Evolutionary conservation across 92 coral and sea anemone species (phyloP).

Genomic region (Epizoanthus stellaris): DNA sequence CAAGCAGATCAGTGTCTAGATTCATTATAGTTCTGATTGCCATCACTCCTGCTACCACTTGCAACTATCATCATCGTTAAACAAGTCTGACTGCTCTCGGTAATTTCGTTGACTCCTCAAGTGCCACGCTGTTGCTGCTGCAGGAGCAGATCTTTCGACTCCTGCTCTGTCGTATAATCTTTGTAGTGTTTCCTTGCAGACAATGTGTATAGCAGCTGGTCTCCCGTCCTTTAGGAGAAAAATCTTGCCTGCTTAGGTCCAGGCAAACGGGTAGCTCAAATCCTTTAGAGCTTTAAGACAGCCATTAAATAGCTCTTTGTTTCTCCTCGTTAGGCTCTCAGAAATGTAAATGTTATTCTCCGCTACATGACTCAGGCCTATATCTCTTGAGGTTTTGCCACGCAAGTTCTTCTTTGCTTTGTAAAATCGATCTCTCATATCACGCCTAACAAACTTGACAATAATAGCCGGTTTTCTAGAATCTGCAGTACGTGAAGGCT

Average conservation of each 20-base stretch:
- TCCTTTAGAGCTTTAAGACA: conserved; percentile 56
- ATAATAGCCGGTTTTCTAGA: conserved; percentile 9
- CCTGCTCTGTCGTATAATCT: background rate
- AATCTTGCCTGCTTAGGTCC: conserved; percentile 66
- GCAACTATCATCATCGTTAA: too few relatives aligned
- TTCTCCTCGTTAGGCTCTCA: conserved; percentile 55
- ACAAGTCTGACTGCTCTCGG: too few relatives aligned
- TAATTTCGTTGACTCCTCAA: too few relatives aligned
- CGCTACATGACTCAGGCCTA: conserved; percentile 35
- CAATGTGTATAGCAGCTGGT: conserved; percentile 3
- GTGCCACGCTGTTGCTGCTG: too few relatives aligned
- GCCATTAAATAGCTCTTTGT: conserved; percentile 26
- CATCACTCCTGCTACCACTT: too few relatives aligned
- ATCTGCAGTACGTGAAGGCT: background rate
- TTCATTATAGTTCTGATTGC: too few relatives aligned
- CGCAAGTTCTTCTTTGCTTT: background rate
- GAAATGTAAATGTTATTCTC: conserved; percentile 51
- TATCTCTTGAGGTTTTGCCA: conserved; percentile 21
- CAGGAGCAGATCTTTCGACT: background rate
- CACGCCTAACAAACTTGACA: conserved; percentile 1
- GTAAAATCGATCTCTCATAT: conserved; percentile 7
- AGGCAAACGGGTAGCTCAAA: conserved; percentile 46
- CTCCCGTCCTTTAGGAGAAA: conserved; percentile 49
- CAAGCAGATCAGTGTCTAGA: too few relatives aligned
- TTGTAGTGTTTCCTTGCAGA: background rate